Conservation (phyloP, 2,113 vertebrate species). For the Diphyllodes magnificus region DNA sequence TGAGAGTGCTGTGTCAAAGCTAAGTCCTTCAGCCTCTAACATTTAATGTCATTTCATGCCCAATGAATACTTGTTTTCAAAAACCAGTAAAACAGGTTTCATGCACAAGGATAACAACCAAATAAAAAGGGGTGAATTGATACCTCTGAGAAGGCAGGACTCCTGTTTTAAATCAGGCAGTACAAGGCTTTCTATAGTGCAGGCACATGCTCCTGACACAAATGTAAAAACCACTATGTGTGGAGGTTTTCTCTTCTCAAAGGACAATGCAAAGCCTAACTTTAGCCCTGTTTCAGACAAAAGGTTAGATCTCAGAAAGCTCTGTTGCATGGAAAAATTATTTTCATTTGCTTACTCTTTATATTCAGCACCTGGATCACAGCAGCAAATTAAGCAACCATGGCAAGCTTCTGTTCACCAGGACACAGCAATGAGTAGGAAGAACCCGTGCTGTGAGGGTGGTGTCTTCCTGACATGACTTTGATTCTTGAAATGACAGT, state of each 20-base stretch:
- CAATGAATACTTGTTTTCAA: background rate
- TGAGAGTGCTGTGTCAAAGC: background rate
- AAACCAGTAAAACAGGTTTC: background rate
- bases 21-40: background rate
- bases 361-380: background rate
- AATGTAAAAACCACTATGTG: background rate
- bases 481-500: conserved; percentile 11
- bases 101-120: background rate
- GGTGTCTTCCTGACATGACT: background rate
- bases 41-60: background rate
- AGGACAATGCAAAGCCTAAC: background rate
- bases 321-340: background rate
- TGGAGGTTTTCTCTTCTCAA: background rate
- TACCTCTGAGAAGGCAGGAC: background rate
- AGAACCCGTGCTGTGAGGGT: background rate
- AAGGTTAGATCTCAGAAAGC: background rate
- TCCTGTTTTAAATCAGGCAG: background rate
- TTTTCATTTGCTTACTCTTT: background rate
- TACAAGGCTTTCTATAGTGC: background rate
- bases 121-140: background rate
- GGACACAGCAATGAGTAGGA: background rate
- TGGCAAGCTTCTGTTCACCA: background rate
- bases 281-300: background rate
- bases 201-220: background rate
- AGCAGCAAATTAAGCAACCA: background rate